A percentile compares a stretch with the other conserved stretches of the same genome.
Conservation (phyloP, 1,140 invertebrate genomes). For the Proales similis region DNA sequence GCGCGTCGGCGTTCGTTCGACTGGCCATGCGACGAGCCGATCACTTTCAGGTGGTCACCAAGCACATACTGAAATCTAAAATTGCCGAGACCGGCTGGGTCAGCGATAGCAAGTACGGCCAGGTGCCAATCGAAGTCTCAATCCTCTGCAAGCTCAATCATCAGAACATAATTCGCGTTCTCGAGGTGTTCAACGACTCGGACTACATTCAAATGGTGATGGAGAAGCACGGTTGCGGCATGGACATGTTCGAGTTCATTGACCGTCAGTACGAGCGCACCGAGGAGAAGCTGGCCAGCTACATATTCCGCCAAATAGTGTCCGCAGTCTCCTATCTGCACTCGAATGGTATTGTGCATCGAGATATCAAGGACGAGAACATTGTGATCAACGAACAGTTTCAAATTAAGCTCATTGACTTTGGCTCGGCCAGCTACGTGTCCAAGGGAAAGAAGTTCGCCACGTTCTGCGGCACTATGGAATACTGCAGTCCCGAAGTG, state of each 20-base stretch:
- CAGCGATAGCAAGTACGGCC: slow-evolving; percentile 55
- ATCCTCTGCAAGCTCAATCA: slow-evolving; percentile 62
- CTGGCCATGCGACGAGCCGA: slow-evolving; percentile 61
- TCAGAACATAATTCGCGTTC: slow-evolving; percentile 63
- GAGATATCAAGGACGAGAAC: slow-evolving; percentile 71
- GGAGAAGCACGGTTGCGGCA: slow-evolving; percentile 70
- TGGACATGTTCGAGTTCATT: slow-evolving; percentile 73
- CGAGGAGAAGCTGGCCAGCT: slow-evolving; percentile 64
- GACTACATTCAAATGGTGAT: slow-evolving; percentile 69
- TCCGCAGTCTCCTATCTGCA: slow-evolving; percentile 65
- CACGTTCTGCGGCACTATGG: slow-evolving; percentile 70
- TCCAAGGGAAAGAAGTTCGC: slow-evolving; percentile 50
- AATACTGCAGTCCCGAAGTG: slow-evolving; percentile 71
- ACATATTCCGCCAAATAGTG: slow-evolving; percentile 68
- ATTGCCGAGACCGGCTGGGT: slow-evolving; percentile 66
- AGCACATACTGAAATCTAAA: slow-evolving; percentile 66
- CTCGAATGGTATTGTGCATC: slow-evolving; percentile 62
- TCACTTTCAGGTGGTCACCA: slow-evolving; percentile 59
- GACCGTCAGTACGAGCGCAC: slow-evolving; percentile 60
- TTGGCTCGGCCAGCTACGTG: slow-evolving; percentile 61
- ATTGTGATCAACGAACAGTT: slow-evolving; percentile 68
- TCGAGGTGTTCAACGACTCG: slow-evolving; percentile 67
- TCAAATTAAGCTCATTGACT: slow-evolving; percentile 69
- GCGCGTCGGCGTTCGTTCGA: slow-evolving; percentile 68
- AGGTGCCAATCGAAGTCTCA: slow-evolving; percentile 63